phyloP scores from a whole-genome alignment of 2,888 invertebrate species.

The Andrena chrysosceles region DNA sequence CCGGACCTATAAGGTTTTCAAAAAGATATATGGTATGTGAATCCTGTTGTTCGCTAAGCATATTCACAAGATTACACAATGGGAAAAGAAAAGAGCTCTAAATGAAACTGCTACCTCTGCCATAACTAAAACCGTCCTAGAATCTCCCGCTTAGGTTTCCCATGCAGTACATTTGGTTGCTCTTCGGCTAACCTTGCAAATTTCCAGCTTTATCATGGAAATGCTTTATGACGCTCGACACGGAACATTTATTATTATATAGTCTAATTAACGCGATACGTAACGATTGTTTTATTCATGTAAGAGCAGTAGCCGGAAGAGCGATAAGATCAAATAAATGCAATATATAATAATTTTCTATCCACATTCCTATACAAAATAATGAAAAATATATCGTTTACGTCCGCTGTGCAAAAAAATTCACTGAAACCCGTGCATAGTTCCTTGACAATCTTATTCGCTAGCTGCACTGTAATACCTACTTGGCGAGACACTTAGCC shows the following conservation, averaged over 20 bases:
- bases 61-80: slow-evolving; percentile 56
- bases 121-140: slow-evolving; percentile 51
- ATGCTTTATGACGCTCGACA: neutral
- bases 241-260: neutral
- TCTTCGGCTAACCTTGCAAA: slow-evolving; percentile 58
- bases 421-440: slow-evolving; percentile 68
- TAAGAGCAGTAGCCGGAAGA: slow-evolving; percentile 63
- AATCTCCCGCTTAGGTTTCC: slow-evolving; percentile 50
- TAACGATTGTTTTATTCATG: slow-evolving; percentile 2
- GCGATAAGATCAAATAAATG: slow-evolving; percentile 47
- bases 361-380: slow-evolving; percentile 60
- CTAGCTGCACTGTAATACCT: slow-evolving; percentile 76
- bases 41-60: slow-evolving; percentile 68
- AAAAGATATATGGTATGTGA: slow-evolving; percentile 75
- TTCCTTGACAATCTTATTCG: slow-evolving; percentile 63
- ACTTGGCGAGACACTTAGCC: slow-evolving; percentile 73
- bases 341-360: slow-evolving; percentile 57
- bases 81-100: slow-evolving; percentile 55
- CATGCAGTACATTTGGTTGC: slow-evolving; percentile 63
- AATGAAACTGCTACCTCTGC: slow-evolving; percentile 51
- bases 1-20: slow-evolving; percentile 80
- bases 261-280: neutral
- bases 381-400: slow-evolving; percentile 50
- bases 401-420: slow-evolving; percentile 53
- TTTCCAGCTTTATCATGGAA: slow-evolving; percentile 31